Conservation (phyloP, 1,140 invertebrate species). For the Vanessa tameamea region DNA sequence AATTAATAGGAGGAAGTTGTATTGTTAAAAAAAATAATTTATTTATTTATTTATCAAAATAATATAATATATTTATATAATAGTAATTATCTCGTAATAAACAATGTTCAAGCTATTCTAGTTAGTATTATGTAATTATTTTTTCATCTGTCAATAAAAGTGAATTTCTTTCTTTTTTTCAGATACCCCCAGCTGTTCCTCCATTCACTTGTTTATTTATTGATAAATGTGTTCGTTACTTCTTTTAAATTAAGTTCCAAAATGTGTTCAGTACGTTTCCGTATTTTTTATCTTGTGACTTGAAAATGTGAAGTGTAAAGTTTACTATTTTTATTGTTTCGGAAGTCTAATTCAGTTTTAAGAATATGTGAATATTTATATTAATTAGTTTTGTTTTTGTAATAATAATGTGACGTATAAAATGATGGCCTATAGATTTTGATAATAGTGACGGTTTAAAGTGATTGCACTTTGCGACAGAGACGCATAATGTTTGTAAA, state of each 20-base stretch:
- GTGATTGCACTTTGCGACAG: slow-evolving; percentile 33
- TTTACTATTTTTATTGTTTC: neutral
- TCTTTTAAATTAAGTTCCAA: neutral
- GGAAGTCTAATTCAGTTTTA: neutral
- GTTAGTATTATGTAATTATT: no score
- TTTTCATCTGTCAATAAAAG: no score
- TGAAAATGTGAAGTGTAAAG: slow-evolving; percentile 15
- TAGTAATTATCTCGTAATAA: no score
- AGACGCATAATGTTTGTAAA: slow-evolving; percentile 48
- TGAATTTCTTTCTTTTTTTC: no score
- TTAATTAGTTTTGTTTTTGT: neutral
- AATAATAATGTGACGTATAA: slow-evolving; percentile 1
- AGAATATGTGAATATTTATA: slow-evolving; percentile 13
- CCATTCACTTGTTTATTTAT: no score
- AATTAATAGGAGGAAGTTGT: no score
- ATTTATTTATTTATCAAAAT: no score
- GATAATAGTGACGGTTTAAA: slow-evolving; percentile 18
- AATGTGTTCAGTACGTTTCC: neutral
- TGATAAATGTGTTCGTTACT: no score
- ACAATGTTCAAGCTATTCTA: no score
- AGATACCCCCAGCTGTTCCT: no score
- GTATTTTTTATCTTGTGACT: slow-evolving; percentile 4
- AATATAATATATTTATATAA: no score
- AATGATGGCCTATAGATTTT: neutral
- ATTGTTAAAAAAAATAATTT: no score